Evolutionary conservation across 2,888 invertebrate genomes (phyloP).

Genomic region (Petrolisthes manimaculis): DNA sequence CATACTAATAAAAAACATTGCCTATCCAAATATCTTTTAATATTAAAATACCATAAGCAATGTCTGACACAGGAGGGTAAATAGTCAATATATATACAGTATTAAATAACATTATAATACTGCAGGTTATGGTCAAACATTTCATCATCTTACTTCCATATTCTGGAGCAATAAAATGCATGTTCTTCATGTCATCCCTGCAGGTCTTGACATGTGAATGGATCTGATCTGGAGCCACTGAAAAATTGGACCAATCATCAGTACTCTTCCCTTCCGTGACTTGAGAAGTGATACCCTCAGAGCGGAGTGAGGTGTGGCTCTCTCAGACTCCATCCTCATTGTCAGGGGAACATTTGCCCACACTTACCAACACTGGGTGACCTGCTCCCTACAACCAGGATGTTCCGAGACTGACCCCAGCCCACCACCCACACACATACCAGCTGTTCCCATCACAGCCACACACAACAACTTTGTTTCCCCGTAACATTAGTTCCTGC

Average conservation of each 20-base stretch:
- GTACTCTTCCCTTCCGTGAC: constrained; percentile 54
- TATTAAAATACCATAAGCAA: no score
- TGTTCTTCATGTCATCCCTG: constrained; percentile 93
- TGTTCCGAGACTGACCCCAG: constrained; percentile 38
- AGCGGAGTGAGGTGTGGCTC: constrained; percentile 39
- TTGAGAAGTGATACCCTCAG: constrained; percentile 57
- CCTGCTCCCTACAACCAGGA: constrained; percentile 45
- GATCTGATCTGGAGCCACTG: constrained; percentile 99
- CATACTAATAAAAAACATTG: not conserved
- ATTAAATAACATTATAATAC: no score
- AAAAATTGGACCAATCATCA: constrained; percentile 69
- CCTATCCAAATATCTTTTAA: no score
- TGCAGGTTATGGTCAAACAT: no score
- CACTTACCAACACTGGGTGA: constrained; percentile 41
- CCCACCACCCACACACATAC: constrained; percentile 48
- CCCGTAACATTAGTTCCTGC: constrained; percentile 44
- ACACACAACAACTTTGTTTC: constrained; percentile 37
- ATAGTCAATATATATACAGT: no score
- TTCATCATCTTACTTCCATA: constrained; percentile 69
- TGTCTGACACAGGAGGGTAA: no score
- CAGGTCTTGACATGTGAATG: constrained; percentile 99
- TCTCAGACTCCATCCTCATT: constrained; percentile 34
- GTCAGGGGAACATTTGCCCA: constrained; percentile 36
- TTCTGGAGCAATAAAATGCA: constrained; percentile 99
- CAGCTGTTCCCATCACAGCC: constrained; percentile 34